Evolutionary conservation across 2,113 vertebrate species (phyloP), one percentile per base, ranked within the genome.

Genomic region (Malurus alboscapulatus): DNA sequence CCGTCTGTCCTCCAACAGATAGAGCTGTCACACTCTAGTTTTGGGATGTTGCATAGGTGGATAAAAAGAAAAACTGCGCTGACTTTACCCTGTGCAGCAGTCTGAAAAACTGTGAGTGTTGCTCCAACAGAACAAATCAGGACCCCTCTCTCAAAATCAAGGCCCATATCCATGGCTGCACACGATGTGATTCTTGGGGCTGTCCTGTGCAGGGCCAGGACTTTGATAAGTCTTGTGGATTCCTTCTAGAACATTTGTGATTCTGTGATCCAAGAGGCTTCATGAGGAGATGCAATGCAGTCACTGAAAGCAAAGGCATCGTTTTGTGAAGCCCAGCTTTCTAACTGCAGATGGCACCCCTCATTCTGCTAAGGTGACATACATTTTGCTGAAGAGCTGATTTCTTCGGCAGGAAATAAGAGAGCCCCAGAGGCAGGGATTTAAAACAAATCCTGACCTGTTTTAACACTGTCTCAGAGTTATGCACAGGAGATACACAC

Each of bases 381-480:
- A 91, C 47, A 84, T 93, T 94, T 92, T 92, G 59, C 88, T 77
- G 73, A 74, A 90, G 76, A 92, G 63, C 47, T 51, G 38, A 83
- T 73, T 91, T 89, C 84, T 89, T 82, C 62, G 78, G 45, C 44
- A 73, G 67, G 59, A 94, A 91, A 40, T 38, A 51, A 44, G 67
- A 73, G 47, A 62, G 32, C 75, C 62, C 72, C 25, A 59, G 93
- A 86, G 90, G 53, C 72, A 90, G 48, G 76, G 65, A 88, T 72
- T 92, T 74, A 92, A 94, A 94, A 57, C 48, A 84, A 93, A 90
- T 55, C 53, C 76, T 96, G 88, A 93, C 94, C 95, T 88, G 86
- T 73, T 95, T 95, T 78, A 94, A 45, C 61, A 42, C 58, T 42
- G 30, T 85, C 77, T 88, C 58, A 47, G 55, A 40, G 63, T 77